phyloP scores from a whole-genome alignment of 2,113 vertebrate genomes.

The Speoplatyrhinus poulsoni region DNA sequence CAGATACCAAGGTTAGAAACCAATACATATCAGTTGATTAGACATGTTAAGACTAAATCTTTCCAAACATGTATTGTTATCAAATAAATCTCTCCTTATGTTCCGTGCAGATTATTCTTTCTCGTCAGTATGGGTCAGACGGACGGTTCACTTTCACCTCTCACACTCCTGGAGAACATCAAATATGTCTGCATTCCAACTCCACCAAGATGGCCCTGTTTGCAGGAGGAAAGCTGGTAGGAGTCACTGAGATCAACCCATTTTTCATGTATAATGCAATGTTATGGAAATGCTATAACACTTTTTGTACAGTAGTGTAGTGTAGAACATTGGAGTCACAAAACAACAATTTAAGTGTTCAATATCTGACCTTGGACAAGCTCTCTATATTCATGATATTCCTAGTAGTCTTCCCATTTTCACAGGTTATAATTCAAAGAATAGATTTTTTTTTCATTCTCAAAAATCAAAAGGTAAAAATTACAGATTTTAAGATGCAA shows the following conservation, averaged over 20 bases:
- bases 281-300: no score
- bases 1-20: slow-evolving; percentile 83
- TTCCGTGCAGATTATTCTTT: slow-evolving; percentile 83
- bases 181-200: slow-evolving; percentile 96
- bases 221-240: slow-evolving; percentile 89
- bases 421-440: no score
- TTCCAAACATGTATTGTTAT: neutral
- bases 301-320: no score
- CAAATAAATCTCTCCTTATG: neutral
- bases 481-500: no score
- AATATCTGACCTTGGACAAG: no score
- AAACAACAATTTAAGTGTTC: no score
- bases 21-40: neutral
- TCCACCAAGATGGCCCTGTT: slow-evolving; percentile 94
- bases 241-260: slow-evolving; percentile 3
- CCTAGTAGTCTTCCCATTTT: no score
- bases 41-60: neutral
- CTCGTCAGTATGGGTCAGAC: slow-evolving; percentile 91
- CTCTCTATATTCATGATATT: no score
- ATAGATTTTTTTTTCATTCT: no score
- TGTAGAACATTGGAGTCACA: no score
- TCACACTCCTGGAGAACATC: slow-evolving; percentile 93
- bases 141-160: slow-evolving; percentile 95
- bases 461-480: no score
- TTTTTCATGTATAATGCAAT: no score